These are phyloP conservation scores for Rhagologus leucostigma DNA, from an alignment of 2,113 vertebrate species.

Conservation along the genomic window DNA sequence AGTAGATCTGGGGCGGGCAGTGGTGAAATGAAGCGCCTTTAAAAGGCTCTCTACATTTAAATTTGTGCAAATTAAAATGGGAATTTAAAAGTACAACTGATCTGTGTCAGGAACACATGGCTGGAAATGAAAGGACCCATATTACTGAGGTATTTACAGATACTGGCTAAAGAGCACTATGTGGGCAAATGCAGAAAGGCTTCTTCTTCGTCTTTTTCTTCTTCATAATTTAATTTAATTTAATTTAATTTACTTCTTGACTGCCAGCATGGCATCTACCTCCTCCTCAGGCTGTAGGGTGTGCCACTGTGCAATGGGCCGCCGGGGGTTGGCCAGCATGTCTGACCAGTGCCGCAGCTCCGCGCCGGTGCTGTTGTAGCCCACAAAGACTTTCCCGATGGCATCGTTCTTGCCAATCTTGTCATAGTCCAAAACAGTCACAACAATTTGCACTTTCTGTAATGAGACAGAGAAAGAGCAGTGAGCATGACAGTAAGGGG, in stretches of 20 bases:
- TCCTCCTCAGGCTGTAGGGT: conserved; percentile 95
- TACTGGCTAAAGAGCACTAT: conserved; percentile 97
- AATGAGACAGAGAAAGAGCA: conserved; percentile 19
- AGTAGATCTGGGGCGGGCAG: conserved; percentile 79
- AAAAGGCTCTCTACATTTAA: conserved; percentile 77
- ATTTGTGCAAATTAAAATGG: conserved; percentile 80
- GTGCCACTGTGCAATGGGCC: conserved; percentile 98
- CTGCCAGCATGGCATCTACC: conserved; percentile 92
- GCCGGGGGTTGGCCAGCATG: conserved; percentile 97
- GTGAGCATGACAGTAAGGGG: background rate
- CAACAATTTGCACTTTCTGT: conserved; percentile 99
- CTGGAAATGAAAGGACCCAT: conserved; percentile 88
- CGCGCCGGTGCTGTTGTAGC: conserved; percentile 95
- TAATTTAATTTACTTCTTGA: conserved; percentile 87
- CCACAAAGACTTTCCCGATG: conserved; percentile 98
- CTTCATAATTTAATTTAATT: conserved; percentile 55
- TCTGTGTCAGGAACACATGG: conserved; percentile 75
- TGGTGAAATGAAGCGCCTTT: conserved; percentile 68
- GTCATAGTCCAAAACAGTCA: conserved; percentile 99
- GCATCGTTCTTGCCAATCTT: conserved; percentile 99
- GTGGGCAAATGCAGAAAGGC: conserved; percentile 87
- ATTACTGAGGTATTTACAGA: conserved; percentile 99
- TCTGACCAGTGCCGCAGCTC: conserved; percentile 99
- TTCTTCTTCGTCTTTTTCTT: conserved; percentile 48
- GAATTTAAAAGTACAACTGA: conserved; percentile 73